These are phyloP conservation scores for Lagria hirta DNA, from an alignment of 2,888 invertebrate species.

Conservation along the genomic window DNA sequence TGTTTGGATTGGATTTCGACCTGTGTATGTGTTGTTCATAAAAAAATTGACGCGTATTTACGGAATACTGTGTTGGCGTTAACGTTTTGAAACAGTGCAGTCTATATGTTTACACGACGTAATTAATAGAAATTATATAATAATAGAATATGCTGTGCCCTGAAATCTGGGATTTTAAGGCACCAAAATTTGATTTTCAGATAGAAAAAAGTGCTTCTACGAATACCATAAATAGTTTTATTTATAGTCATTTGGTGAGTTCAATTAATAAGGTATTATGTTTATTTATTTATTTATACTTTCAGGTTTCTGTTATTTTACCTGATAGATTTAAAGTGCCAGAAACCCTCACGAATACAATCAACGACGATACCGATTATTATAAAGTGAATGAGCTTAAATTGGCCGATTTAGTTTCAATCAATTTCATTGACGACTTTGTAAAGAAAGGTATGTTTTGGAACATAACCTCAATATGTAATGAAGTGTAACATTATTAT, in stretches of 20 bases:
- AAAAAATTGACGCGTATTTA: constrained; percentile 14
- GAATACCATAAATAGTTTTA: constrained; percentile 51
- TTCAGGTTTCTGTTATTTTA: constrained; percentile 59
- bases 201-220: constrained; percentile 43
- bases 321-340: constrained; percentile 55
- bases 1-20: too few species aligned
- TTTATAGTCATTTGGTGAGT: constrained; percentile 60
- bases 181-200: constrained; percentile 52
- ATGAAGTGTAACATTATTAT: constrained; percentile 11
- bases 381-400: constrained; percentile 56
- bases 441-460: constrained; percentile 57
- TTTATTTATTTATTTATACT: constrained; percentile 38
- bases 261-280: constrained; percentile 5
- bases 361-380: constrained; percentile 58
- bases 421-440: constrained; percentile 59
- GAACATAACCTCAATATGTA: too few species aligned
- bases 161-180: constrained; percentile 59
- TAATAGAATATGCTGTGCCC: constrained; percentile 62
- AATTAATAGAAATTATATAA: constrained; percentile 19
- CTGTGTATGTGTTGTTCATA: constrained; percentile 6
- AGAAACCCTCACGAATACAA: constrained; percentile 47
- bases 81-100: constrained; percentile 7
- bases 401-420: constrained; percentile 54
- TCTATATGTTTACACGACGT: constrained; percentile 6
- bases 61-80: constrained; percentile 17